These are phyloP conservation scores for Rhadinocentrus ornatus DNA, from an alignment of 2,797 vertebrate species.

Conservation along the genomic window DNA sequence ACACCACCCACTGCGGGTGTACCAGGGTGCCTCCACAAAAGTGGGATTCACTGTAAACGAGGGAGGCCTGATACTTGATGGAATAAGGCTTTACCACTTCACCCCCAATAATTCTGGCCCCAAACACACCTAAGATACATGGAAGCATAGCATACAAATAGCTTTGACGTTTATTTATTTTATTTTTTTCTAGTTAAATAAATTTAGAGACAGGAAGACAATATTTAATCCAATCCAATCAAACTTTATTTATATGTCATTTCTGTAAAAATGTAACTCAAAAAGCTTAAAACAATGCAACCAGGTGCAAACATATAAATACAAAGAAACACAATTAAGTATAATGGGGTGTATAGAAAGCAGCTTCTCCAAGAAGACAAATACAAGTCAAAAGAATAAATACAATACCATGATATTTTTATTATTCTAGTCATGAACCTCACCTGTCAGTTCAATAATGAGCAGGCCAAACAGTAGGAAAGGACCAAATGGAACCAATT, in stretches of 20 bases:
- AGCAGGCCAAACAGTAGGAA: constrained; percentile 52
- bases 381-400: neutral
- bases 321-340: too few relatives aligned
- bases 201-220: neutral
- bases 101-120: constrained; percentile 81
- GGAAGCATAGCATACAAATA: neutral
- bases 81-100: constrained; percentile 67
- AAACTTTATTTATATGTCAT: too few relatives aligned
- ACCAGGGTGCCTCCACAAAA: constrained; percentile 83
- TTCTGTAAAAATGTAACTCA: too few relatives aligned
- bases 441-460: constrained; percentile 50
- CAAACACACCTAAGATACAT: constrained; percentile 55
- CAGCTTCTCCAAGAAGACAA: too few relatives aligned
- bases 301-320: too few relatives aligned
- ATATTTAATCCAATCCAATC: neutral
- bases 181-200: too few relatives aligned
- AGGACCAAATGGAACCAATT: constrained; percentile 23
- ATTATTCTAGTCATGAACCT: constrained; percentile 7
- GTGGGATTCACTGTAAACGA: constrained; percentile 64
- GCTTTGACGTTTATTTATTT: neutral
- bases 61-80: constrained; percentile 79
- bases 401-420: neutral
- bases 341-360: too few relatives aligned
- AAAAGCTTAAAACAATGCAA: too few relatives aligned
- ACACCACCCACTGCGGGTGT: constrained; percentile 78